phyloP scores from a whole-genome alignment of 2,113 vertebrate genomes.

The Aldabrachelys gigantea region DNA sequence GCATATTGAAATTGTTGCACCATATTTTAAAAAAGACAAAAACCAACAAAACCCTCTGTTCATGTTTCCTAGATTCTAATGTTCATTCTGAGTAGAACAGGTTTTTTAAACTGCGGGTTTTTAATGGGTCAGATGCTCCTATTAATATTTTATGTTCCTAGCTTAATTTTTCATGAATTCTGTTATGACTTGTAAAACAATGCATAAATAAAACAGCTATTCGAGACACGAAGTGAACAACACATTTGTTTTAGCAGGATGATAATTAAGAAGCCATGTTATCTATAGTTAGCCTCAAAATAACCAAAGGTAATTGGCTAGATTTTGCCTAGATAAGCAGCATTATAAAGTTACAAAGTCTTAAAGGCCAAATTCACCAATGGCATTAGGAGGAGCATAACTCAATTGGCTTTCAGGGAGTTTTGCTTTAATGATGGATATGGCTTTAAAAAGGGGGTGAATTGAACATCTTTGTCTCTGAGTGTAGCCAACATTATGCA shows the following conservation, averaged over 20 bases:
- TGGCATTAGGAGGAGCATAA: neutral
- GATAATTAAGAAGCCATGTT: neutral
- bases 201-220: slow-evolving; percentile 38
- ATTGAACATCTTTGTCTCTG: neutral
- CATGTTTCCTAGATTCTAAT: neutral
- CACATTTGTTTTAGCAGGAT: neutral
- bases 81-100: neutral
- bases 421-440: neutral
- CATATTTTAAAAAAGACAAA: neutral
- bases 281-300: neutral
- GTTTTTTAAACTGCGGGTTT: neutral
- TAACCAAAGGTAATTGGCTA: neutral
- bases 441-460: neutral
- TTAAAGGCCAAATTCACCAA: neutral
- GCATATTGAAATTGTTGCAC: neutral
- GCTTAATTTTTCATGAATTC: slow-evolving; percentile 66
- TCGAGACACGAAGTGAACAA: slow-evolving; percentile 19
- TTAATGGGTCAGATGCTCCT: slow-evolving; percentile 20
- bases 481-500: neutral
- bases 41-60: neutral
- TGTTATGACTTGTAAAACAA: neutral
- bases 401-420: neutral
- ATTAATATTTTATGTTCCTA: slow-evolving; percentile 65
- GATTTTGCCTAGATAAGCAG: neutral
- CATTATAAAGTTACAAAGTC: neutral